Base-by-base conservation (phyloP, 2,888 invertebrate genomes). In the Melinopterus prodromus region DNA sequence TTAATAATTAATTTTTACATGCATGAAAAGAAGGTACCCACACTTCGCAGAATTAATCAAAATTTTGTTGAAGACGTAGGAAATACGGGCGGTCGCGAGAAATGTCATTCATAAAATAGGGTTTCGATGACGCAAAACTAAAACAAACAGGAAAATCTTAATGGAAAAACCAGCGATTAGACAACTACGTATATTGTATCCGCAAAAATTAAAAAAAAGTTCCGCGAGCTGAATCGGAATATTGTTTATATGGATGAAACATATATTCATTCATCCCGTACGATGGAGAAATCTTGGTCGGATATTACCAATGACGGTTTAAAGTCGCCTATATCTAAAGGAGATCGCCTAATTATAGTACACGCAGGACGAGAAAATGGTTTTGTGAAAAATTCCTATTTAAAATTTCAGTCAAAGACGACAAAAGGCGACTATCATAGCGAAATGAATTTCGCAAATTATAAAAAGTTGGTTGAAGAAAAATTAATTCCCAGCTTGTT, bases 361-460 rank as follows among this genome's bases (percentile, higher is more conserved):
- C 78, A 78, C 76, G 82, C 79, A 26, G 77, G 79, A 16, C 14
- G 74, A 70, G 77, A 78, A 77, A 72, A 69, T 76, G 77, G 78
- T 6, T 82, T 82, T 72, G 71, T 79, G 12, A 78, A 77, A 69
- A 74, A 74, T n/a, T 16, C 74, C 12, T 71, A 78, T 72, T 9
- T 69, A n/a, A 38, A 70, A 26, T 78, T 35, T 37, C 69, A 37
- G 36, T 77, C 76, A 15, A n/a, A 36, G 9, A 38, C 69, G 0
- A 85, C 84, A 81, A 76, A 81, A 6, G 84, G 85, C 5, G 86
- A 86, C 77, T 85, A 85, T 36, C 85, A 86, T 74, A 84, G 84
- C 15, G 82, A 85, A 76, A 86, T 86, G 84, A 86, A 86, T 81
- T 82, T 36, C 69, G 81, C 83, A 14, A 85, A 84, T 80, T 87